A percentile compares a stretch with the other conserved stretches of the same genome.
phyloP scores from a whole-genome alignment of 2,113 vertebrate genomes.

The Chamaetylas fuelleborni region DNA sequence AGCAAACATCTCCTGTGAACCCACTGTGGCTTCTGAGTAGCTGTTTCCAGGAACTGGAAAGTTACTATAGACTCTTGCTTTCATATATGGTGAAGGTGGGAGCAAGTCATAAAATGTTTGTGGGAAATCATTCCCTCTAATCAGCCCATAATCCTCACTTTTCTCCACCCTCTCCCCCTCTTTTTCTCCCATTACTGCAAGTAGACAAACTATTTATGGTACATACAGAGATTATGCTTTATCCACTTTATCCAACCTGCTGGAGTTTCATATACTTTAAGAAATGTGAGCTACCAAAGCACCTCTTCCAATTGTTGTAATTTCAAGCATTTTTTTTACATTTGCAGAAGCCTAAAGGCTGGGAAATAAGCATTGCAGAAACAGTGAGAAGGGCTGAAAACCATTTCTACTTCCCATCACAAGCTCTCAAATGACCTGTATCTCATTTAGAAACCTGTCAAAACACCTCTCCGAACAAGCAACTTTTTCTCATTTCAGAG shows the following conservation, averaged over 20 bases:
- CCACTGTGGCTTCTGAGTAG: background rate
- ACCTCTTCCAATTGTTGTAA: constrained; percentile 24
- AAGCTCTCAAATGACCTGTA: background rate
- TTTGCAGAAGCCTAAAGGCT: constrained; percentile 11
- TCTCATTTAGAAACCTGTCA: constrained; percentile 1
- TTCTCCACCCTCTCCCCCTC: background rate
- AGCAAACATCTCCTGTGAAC: background rate
- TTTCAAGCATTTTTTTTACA: constrained; percentile 32
- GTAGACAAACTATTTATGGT: background rate
- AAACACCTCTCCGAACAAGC: background rate
- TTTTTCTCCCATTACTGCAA: background rate
- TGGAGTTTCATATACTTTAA: background rate
- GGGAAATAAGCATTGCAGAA: background rate
- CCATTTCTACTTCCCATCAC: background rate
- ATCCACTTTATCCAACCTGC: constrained; percentile 17
- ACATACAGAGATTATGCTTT: background rate
- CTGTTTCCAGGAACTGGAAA: background rate
- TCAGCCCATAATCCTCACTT: background rate
- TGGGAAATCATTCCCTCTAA: background rate
- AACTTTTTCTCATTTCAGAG: background rate
- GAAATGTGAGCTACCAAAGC: constrained; percentile 34
- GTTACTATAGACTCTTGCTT: background rate
- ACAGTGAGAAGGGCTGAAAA: background rate
- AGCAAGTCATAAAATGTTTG: background rate
- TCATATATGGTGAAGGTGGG: background rate